A percentile compares a stretch with the other conserved stretches of the same genome.
These are phyloP conservation scores for Amphiduros pacificus DNA, from an alignment of 2,888 invertebrate genomes.

Conservation along the genomic window DNA sequence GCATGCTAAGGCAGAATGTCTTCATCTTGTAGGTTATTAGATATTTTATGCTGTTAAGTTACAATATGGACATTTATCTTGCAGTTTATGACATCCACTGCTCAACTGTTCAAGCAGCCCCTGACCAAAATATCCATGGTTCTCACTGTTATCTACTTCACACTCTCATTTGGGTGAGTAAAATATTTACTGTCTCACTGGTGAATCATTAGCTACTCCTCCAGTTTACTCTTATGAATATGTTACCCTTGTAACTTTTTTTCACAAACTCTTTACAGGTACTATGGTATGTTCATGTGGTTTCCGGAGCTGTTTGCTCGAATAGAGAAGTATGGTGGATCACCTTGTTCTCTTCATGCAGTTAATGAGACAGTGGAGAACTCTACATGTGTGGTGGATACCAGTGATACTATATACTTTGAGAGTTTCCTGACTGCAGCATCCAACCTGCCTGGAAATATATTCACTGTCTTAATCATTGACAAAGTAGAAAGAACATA, in stretches of 20 bases:
- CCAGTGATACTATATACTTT: slow-evolving; percentile 36
- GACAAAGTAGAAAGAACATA: slow-evolving; percentile 54
- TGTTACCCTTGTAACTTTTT: slow-evolving; percentile 65
- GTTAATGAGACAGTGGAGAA: slow-evolving; percentile 16
- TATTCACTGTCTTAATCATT: slow-evolving; percentile 54
- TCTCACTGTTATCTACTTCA: slow-evolving; percentile 81
- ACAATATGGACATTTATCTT: slow-evolving; percentile 16
- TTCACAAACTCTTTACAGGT: slow-evolving; percentile 66
- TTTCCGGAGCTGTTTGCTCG: slow-evolving; percentile 80
- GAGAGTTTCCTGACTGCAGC: slow-evolving; percentile 54
- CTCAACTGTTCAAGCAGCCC: slow-evolving; percentile 36
- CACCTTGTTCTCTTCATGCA: slow-evolving; percentile 36
- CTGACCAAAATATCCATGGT: slow-evolving; percentile 35
- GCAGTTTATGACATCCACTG: slow-evolving; percentile 39
- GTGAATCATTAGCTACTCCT: neutral
- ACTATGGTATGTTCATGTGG: slow-evolving; percentile 97
- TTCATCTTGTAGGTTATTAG: too few relatives aligned
- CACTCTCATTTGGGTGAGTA: slow-evolving; percentile 83
- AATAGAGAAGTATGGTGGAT: slow-evolving; percentile 58
- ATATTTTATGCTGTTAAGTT: too few relatives aligned
- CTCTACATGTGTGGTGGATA: neutral
- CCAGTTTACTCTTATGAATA: neutral
- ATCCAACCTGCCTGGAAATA: slow-evolving; percentile 57
- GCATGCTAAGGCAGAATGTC: too few relatives aligned
- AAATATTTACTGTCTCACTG: neutral